Conservation (phyloP, 2,888 invertebrate species). For the Charanyca ferruginea region DNA sequence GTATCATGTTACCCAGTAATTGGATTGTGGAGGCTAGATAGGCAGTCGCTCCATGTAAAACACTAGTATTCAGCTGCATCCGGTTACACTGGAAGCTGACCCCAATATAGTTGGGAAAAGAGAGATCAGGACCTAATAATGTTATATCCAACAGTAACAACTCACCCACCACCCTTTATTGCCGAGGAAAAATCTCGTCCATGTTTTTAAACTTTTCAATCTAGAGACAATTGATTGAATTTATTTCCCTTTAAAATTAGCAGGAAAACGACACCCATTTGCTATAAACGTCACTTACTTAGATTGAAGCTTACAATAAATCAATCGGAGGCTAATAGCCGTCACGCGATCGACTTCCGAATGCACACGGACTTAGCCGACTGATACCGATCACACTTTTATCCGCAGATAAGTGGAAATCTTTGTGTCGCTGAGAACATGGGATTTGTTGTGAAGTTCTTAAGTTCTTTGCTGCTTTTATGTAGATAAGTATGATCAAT, state of each 20-base stretch:
- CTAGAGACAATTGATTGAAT: neutral
- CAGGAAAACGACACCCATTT: neutral
- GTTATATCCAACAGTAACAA: neutral
- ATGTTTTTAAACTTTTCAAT: neutral
- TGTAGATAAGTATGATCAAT: too few species aligned
- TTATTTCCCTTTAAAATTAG: neutral
- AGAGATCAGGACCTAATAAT: neutral
- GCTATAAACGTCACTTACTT: slow-evolving; percentile 9
- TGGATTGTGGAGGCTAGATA: too few species aligned
- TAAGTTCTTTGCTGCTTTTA: too few species aligned
- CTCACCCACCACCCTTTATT: neutral
- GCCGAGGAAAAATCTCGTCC: neutral
- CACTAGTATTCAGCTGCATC: too few species aligned
- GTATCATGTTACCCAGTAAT: too few species aligned
- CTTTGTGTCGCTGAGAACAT: neutral
- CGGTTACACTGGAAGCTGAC: too few species aligned
- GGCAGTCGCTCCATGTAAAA: too few species aligned
- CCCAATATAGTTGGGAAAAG: too few species aligned
- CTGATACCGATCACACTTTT: slow-evolving; percentile 14
- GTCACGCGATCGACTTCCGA: slow-evolving; percentile 48
- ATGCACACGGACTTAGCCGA: slow-evolving; percentile 41
- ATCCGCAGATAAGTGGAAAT: slow-evolving; percentile 9
- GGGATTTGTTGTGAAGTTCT: neutral
- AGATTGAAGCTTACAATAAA: slow-evolving; percentile 28
- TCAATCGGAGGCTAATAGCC: slow-evolving; percentile 29